Percentiles rank a stretch among this genome's conserved stretches.
phyloP scores from a whole-genome alignment of 2,797 vertebrate genomes.

The Pseudochirops cupreus region DNA sequence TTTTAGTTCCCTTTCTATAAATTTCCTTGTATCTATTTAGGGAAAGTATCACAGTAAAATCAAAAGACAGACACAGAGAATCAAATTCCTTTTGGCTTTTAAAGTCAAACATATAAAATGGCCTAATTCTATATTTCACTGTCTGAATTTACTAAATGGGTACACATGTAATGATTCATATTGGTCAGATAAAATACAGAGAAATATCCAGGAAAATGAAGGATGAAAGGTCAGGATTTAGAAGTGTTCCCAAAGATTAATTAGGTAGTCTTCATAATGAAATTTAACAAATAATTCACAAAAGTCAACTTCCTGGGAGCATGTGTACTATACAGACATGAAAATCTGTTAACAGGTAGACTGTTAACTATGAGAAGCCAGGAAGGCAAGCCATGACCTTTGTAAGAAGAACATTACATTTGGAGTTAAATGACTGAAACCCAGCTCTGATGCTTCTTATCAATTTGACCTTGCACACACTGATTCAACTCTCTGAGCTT shows the following conservation, averaged over 20 bases:
- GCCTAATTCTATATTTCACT: conserved; percentile 50
- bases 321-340: neutral
- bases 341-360: neutral
- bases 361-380: neutral
- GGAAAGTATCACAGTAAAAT: conserved; percentile 60
- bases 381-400: neutral
- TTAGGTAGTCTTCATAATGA: neutral
- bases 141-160: conserved; percentile 55
- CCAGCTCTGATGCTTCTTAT: neutral
- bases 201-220: neutral
- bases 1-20: conserved; percentile 41
- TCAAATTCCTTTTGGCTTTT: conserved; percentile 59
- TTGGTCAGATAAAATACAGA: neutral
- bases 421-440: neutral
- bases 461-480: too few species aligned
- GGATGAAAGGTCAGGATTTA: neutral
- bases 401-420: neutral
- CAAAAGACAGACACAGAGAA: conserved; percentile 52
- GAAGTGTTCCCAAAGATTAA: neutral
- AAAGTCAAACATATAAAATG: conserved; percentile 53
- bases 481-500: too few species aligned
- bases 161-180: neutral
- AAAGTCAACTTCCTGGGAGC: neutral
- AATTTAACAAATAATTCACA: neutral
- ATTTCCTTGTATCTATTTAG: conserved; percentile 37